Conservation (phyloP, 2,888 invertebrate species). For the Cepaea hortensis region DNA sequence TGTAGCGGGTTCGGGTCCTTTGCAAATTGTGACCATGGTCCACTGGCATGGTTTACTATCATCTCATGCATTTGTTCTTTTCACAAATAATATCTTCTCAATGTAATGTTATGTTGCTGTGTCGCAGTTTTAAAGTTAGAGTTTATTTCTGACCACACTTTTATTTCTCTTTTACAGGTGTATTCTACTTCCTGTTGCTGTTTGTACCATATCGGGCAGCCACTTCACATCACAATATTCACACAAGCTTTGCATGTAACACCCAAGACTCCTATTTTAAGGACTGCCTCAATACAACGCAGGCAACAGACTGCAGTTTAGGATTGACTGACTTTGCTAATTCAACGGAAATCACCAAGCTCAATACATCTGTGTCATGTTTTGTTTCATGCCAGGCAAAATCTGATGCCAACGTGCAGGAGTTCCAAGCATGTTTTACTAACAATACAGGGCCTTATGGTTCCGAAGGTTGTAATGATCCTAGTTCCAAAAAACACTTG, state of each 20-base stretch:
- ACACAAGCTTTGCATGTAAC: conserved; percentile 62
- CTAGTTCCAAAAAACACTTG: conserved; percentile 21
- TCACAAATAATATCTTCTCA: no score
- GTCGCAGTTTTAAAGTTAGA: no score
- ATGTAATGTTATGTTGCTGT: no score
- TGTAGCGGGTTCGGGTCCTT: no score
- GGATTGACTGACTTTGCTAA: conserved; percentile 28
- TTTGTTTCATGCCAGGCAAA: conserved; percentile 19
- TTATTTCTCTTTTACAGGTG: conserved; percentile 29
- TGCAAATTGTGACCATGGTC: no score
- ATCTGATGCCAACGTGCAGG: not conserved
- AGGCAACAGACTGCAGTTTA: not conserved
- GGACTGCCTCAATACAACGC: conserved; percentile 56
- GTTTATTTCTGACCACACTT: not conserved
- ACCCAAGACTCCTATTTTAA: conserved; percentile 62
- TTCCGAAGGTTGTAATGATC: conserved; percentile 43
- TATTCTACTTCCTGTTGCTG: conserved; percentile 86
- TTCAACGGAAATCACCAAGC: not conserved
- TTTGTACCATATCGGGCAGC: conserved; percentile 68
- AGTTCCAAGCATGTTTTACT: conserved; percentile 52
- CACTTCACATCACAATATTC: conserved; percentile 35
- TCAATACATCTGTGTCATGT: conserved; percentile 23
- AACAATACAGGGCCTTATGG: conserved; percentile 46
- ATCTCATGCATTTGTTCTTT: no score
- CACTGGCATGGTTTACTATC: no score